A percentile compares a stretch with the other conserved stretches of the same genome.
These are phyloP conservation scores for Mallotus villosus DNA, from an alignment of 2,797 vertebrate genomes.

Conservation along the genomic window DNA sequence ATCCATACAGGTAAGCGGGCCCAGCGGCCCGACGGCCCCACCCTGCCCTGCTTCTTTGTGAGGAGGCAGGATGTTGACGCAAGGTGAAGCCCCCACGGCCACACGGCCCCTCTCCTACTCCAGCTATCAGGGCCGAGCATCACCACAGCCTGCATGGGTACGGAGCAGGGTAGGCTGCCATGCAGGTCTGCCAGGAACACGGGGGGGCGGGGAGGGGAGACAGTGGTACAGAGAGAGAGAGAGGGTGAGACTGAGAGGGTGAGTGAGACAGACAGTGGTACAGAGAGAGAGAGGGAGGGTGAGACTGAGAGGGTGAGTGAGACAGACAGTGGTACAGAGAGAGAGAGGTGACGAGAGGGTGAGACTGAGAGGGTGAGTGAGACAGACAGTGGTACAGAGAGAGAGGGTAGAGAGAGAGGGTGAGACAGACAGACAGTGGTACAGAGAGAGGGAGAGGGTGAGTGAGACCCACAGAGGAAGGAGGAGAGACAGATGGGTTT, in stretches of 20 bases:
- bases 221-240: background rate
- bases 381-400: too few species aligned
- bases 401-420: background rate
- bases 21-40: background rate
- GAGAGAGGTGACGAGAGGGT: too few species aligned
- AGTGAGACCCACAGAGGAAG: conserved; percentile 3
- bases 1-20: conserved; percentile 61
- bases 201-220: background rate
- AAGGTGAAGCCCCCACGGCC: conserved; percentile 26
- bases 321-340: background rate
- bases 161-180: conserved; percentile 18
- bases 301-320: background rate
- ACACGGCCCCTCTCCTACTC: conserved; percentile 15
- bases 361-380: too few species aligned
- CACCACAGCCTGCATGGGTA: conserved; percentile 54
- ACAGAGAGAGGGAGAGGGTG: background rate
- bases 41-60: conserved; percentile 38
- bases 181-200: conserved; percentile 46
- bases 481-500: conserved; percentile 2
- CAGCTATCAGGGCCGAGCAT: conserved; percentile 56
- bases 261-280: too few species aligned
- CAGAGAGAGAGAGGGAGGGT: too few species aligned
- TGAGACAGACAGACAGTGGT: conserved; percentile 1
- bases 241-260: too few species aligned
- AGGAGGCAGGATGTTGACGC: conserved; percentile 60